Evolutionary conservation across 1,140 invertebrate genomes (phyloP), one percentile per base, ranked within the genome.

Genomic region (Frieseomelitta varia): DNA sequence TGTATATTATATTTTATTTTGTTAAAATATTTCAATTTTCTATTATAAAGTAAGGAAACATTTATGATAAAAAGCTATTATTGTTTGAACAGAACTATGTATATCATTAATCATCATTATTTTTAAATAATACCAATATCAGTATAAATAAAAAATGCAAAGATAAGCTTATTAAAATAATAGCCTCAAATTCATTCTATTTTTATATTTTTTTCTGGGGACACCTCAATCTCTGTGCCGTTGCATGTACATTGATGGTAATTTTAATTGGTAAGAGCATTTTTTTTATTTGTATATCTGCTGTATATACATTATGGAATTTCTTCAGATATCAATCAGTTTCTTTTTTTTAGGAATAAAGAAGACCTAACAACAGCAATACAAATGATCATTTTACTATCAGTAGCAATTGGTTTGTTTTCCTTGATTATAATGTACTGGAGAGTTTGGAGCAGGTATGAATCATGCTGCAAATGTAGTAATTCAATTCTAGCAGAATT

Each of bases 371-470:
- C 47, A 67, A 80, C 81, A 12, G 27, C 88, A 2, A 89, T 77
- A 55, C 89, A 91, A 55, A 88, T 92, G 10, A 74, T 73, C 61
- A 79, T 92, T 68, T 87, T 86, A 15, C 67, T 90, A 24, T 79
- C 87, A n/a, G 86, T 92, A 10, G 79, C 85, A 47, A 65, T 89
- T 14, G 81, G 79, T 47, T 71, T 89, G n/a, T 63, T 91, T 63
- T 84, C 90, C 14, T 55, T 73, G 14, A 47, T 92, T 34, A 27
- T 91, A 47, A 81, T 91, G 14, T 61, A 88, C 11, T 89, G 86
- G 56, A 93, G 87, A 85, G 21, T 88, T 3, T 92, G 85, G 17
- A 73, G 47, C n/a, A 93, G 83, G 87, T 92, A 91, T 24, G 47
- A 47, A 53, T 68, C 30, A 27, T 24, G 27, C 4, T 19, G 14